These are phyloP conservation scores for Callipepla squamata DNA, from an alignment of 2,113 vertebrate genomes.

Conservation along the genomic window DNA sequence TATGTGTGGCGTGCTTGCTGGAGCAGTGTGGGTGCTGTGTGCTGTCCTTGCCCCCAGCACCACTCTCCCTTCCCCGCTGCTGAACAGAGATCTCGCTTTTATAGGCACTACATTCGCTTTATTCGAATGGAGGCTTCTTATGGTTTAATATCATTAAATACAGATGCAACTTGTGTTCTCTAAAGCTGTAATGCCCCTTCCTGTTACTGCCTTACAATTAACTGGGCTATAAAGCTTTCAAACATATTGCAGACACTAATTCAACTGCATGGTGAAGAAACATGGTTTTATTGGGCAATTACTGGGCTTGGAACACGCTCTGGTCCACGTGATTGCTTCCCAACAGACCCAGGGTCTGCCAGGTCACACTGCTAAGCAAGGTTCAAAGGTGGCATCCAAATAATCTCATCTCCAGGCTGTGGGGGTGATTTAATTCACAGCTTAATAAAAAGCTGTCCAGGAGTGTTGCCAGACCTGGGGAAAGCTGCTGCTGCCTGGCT, in stretches of 20 bases:
- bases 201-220: slow-evolving; percentile 66
- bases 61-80: not conserved
- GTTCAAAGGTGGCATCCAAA: not conserved
- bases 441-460: not conserved
- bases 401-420: fast-evolving
- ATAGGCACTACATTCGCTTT: not conserved
- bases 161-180: slow-evolving; percentile 62
- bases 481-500: not conserved
- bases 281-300: slow-evolving; percentile 64
- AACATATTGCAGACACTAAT: slow-evolving; percentile 68
- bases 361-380: not conserved
- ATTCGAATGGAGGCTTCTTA: slow-evolving; percentile 14
- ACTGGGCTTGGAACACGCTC: slow-evolving; percentile 17
- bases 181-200: slow-evolving; percentile 53
- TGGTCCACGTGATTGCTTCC: not conserved
- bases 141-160: slow-evolving; percentile 61
- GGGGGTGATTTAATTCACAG: not conserved
- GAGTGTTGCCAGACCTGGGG: not conserved
- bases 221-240: slow-evolving; percentile 69
- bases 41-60: not conserved
- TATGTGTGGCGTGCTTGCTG: not conserved
- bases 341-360: not conserved
- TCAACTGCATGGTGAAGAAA: slow-evolving; percentile 59
- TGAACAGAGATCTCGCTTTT: not conserved
- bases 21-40: fast-evolving